Percentiles rank a stretch among this genome's conserved stretches.
phyloP scores from a whole-genome alignment of 2,797 vertebrate genomes.

The Enteromius mattozi region DNA sequence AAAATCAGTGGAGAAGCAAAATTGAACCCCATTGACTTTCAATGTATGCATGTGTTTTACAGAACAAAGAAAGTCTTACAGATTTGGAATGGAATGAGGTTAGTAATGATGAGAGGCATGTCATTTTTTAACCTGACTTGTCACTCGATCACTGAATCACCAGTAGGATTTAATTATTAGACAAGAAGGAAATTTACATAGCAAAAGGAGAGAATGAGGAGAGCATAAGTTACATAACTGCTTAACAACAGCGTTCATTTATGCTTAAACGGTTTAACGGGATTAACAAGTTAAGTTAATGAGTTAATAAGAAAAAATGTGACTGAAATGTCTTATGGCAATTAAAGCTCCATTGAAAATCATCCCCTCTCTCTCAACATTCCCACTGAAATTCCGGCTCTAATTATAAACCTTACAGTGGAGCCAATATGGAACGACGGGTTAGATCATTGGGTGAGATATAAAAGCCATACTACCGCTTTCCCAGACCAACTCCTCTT shows the following conservation, averaged over 20 bases:
- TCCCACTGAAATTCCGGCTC: slow-evolving; percentile 33
- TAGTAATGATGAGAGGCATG: neutral
- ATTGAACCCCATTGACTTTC: neutral
- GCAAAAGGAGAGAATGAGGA: neutral
- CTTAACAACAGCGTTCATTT: neutral
- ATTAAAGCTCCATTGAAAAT: neutral
- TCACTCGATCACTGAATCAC: slow-evolving; percentile 13
- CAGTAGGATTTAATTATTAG: slow-evolving; percentile 10
- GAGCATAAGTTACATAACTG: slow-evolving; percentile 14
- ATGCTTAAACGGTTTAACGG: neutral
- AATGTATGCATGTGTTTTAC: neutral
- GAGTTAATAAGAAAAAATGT: slow-evolving; percentile 10
- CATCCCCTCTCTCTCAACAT: neutral
- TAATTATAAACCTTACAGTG: slow-evolving; percentile 46
- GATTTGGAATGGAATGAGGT: neutral
- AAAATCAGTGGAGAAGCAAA: neutral
- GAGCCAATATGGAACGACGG: slow-evolving; percentile 31
- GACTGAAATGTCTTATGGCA: neutral
- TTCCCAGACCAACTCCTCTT: slow-evolving; percentile 59
- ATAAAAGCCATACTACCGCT: slow-evolving; percentile 35
- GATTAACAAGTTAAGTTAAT: neutral
- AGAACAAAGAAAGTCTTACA: neutral
- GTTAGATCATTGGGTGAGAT: slow-evolving; percentile 59
- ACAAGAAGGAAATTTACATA: neutral
- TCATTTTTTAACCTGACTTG: neutral